Conservation (phyloP, 2,113 vertebrate genomes). For the Perca schrenkii region DNA sequence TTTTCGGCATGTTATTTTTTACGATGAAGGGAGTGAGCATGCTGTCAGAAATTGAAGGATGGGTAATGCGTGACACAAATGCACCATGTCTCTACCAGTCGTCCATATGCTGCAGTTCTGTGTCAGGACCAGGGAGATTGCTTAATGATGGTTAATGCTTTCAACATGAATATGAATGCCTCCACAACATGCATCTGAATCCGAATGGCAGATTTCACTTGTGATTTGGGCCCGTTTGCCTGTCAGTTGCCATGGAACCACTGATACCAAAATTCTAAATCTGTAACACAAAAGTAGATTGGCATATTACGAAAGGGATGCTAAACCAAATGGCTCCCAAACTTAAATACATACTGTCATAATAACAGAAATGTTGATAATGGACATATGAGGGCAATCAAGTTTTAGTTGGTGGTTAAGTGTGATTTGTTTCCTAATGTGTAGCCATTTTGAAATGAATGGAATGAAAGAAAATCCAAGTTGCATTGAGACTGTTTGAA, state of each 20-base stretch:
- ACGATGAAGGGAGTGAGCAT: conserved; percentile 68
- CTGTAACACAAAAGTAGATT: conserved; percentile 19
- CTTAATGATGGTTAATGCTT: conserved; percentile 72
- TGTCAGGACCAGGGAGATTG: conserved; percentile 60
- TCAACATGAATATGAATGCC: conserved; percentile 60
- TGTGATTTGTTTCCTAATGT: not conserved
- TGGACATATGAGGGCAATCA: not conserved
- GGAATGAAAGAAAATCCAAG: not conserved
- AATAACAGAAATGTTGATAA: not conserved
- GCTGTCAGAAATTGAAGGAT: conserved; percentile 62
- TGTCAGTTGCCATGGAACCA: conserved; percentile 41
- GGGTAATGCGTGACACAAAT: conserved; percentile 44
- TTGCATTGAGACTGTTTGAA: not conserved
- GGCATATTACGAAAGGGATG: conserved; percentile 8
- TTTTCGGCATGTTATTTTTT: conserved; percentile 70
- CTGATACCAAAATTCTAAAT: conserved; percentile 3
- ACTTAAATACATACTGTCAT: not conserved
- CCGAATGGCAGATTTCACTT: conserved; percentile 33
- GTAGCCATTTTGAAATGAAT: not conserved
- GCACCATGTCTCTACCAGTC: conserved; percentile 39
- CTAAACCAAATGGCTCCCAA: not conserved
- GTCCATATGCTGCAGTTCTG: conserved; percentile 47
- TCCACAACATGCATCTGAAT: conserved; percentile 47
- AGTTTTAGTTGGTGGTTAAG: not conserved
- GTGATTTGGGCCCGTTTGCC: conserved; percentile 37